Base-by-base conservation (phyloP, 2,888 invertebrate genomes). In the Leptinotarsa juncta region DNA sequence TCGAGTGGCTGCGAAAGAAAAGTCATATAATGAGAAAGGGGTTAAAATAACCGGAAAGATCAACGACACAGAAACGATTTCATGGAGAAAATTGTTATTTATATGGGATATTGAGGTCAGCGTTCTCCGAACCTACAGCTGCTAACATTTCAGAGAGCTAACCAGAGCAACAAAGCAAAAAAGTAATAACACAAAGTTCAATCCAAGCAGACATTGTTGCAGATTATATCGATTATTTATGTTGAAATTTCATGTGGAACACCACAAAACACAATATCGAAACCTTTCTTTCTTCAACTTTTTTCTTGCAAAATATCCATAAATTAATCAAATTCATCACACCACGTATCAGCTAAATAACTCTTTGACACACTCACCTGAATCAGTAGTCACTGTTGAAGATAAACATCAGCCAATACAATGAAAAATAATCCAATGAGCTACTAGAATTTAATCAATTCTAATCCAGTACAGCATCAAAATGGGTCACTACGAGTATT, bases 1-100 rank as follows among this genome's bases (percentile, higher is more conserved):
- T 42, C 62, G 26, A 62, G 42, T 62, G 62, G 62, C 62, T 62
- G 62, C 42, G 4, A n/a, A 62, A 16, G 62, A 62, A 42, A 62
- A 62, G 5, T 32, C 62, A 42, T 62, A 32, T 62, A 42, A 62
- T n/a, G 42, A 42, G n/a, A 32, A 62, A 62, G 62, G 32, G 62
- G 62, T 42, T 18, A 42, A 62, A 15, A 62, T n/a, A 12, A 14
- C 62, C 32, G 62, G 62, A 62, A 62, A 62, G 32, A 62, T 42
- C 16, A 62, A 62, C 42, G 62, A 10, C 62, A 42, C 32, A 62
- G 62, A 62, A 32, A 62, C 26, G 62, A 20, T 60, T 60, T 26
- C 26, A 26, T 23, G 1, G 4, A n/a, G 16, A 16, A 62, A 20
- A 62, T 62, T 32, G 62, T 62, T 62, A 32, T 62, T 42, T 62